Base-by-base conservation (phyloP, 1,140 invertebrate species). In the Drosophila miranda region DNA sequence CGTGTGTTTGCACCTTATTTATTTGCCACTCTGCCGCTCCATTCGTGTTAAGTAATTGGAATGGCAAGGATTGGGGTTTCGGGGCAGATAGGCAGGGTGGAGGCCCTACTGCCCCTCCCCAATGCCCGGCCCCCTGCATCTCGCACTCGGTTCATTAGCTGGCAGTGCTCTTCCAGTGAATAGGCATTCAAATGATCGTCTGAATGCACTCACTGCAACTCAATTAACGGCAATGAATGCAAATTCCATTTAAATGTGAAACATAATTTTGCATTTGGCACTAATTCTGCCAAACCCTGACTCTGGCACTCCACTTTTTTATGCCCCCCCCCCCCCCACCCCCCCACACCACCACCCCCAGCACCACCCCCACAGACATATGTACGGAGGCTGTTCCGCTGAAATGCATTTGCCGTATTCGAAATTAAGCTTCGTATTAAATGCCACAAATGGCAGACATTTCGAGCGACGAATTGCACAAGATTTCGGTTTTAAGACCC, bases 41-140 rank as follows among this genome's bases (percentile, higher is more conserved):
- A 71, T 72, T 80, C 66, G 64, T 74, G 72, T 51, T 86, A 80
- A 86, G 81, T 86, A 86, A 86, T 86, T 86, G 81, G 77, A 75
- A 87, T 75, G 64, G 51, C 62, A 61, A 46, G 54, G 62, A 58
- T 75, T 72, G 50, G 38, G 50, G 38, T 67, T 68, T 78, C 54
- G 26, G 26, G 19, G 48, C 46, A 19, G 19, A 19, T 19, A 19
- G 19, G 19, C 19, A 19, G 19, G 2, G 0, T 16, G 19, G 19
- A 19, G 19, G 16, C 16, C 16, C 16, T 1, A 1, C 16, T 16
- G 16, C 16, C 16, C 16, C 16, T 16, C 16, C 16, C 16, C 16
- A 0, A 16, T 16, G 16, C 0, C 1, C 16, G 16, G 16, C 16
- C 16, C 16, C 6, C 23, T n/a, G 21, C 44, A 28, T 19, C 59